Evolutionary conservation across 2,797 vertebrate genomes (phyloP).

Genomic region (Chaetodon trifasciatus): DNA sequence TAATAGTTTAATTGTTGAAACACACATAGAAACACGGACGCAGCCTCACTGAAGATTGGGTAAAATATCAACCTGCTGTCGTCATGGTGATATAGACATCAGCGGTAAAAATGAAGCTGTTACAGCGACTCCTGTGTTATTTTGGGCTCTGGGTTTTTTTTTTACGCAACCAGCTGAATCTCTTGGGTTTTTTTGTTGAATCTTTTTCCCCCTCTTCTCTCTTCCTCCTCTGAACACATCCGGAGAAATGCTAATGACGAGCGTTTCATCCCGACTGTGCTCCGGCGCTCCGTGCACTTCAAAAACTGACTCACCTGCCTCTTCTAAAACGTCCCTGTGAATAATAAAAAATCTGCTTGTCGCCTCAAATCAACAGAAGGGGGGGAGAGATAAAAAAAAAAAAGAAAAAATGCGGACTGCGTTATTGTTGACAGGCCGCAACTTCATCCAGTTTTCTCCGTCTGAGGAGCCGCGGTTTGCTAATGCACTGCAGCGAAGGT

Average conservation of each 20-base stretch:
- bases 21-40: neutral
- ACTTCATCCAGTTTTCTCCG: slow-evolving; percentile 38
- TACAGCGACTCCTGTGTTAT: slow-evolving; percentile 60
- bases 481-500: slow-evolving; percentile 24
- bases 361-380: slow-evolving; percentile 39
- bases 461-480: slow-evolving; percentile 12
- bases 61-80: slow-evolving; percentile 56
- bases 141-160: slow-evolving; percentile 54
- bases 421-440: slow-evolving; percentile 38
- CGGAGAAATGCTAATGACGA: slow-evolving; percentile 80
- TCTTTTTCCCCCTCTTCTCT: slow-evolving; percentile 16
- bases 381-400: neutral
- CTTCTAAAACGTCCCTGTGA: slow-evolving; percentile 52
- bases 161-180: slow-evolving; percentile 45
- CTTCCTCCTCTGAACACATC: slow-evolving; percentile 69
- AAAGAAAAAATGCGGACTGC: neutral
- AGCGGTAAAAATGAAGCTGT: slow-evolving; percentile 57
- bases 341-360: slow-evolving; percentile 41
- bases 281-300: slow-evolving; percentile 41
- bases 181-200: slow-evolving; percentile 59
- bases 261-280: slow-evolving; percentile 69
- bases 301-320: slow-evolving; percentile 66
- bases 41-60: slow-evolving; percentile 19
- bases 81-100: slow-evolving; percentile 75
- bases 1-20: slow-evolving; percentile 25